Conservation (phyloP, 1,140 invertebrate genomes). For the Drosophila virilis region DNA sequence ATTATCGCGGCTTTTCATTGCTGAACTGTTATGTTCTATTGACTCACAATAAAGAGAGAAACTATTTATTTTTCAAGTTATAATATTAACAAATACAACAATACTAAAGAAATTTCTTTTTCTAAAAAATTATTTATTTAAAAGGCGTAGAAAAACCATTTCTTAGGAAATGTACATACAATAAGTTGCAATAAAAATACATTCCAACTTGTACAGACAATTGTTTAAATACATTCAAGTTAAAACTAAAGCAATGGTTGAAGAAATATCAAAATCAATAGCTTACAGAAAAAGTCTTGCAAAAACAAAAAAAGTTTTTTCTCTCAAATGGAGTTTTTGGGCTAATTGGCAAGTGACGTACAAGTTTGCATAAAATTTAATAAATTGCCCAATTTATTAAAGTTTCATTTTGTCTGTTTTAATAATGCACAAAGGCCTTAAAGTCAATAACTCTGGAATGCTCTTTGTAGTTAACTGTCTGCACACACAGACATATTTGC, state of each 20-base stretch:
- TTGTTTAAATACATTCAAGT: neutral
- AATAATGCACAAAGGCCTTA: slow-evolving; percentile 33
- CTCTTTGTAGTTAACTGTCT: slow-evolving; percentile 71
- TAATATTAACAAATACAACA: too few species aligned
- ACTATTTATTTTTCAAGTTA: too few species aligned
- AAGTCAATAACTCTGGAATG: slow-evolving; percentile 41
- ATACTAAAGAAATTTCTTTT: too few species aligned
- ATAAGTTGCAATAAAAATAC: neutral
- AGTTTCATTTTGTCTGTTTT: slow-evolving; percentile 16
- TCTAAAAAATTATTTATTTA: too few species aligned
- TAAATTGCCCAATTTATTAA: slow-evolving; percentile 27
- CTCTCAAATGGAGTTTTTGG: slow-evolving; percentile 21
- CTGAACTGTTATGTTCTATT: too few species aligned
- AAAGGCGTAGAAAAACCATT: too few species aligned
- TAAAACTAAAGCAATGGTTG: neutral
- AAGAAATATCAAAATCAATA: slow-evolving; percentile 22
- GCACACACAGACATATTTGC: slow-evolving; percentile 41
- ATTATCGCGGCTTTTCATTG: too few species aligned
- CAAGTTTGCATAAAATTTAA: slow-evolving; percentile 14
- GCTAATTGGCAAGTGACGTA: slow-evolving; percentile 34
- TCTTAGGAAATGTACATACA: too few species aligned
- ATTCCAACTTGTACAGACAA: neutral
- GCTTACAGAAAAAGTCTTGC: neutral
- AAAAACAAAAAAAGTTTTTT: slow-evolving; percentile 18
- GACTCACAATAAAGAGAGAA: too few species aligned